A percentile compares a stretch with the other conserved stretches of the same genome.
Evolutionary conservation across 2,888 invertebrate genomes (phyloP).

Genomic region (Rhaphigaster nebulosa): DNA sequence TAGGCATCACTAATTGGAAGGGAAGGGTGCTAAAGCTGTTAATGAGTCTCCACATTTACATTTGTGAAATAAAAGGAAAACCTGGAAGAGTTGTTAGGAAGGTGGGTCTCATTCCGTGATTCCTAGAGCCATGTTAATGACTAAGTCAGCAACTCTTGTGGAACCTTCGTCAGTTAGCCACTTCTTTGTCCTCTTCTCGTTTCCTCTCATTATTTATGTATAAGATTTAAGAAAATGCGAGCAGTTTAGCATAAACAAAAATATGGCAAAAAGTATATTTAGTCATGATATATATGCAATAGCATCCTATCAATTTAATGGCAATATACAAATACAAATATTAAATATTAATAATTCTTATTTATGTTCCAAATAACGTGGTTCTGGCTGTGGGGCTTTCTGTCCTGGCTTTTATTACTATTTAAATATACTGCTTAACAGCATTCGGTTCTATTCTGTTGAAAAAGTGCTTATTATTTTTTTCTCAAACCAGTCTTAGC

Average conservation of each 20-base stretch:
- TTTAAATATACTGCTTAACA: no score
- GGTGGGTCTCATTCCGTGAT: neutral
- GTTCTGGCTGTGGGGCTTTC: no score
- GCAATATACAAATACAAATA: no score
- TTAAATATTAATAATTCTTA: no score
- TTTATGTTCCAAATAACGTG: no score
- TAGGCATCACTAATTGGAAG: neutral
- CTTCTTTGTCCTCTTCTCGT: neutral
- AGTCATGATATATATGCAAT: no score
- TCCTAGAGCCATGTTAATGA: neutral
- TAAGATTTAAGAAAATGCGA: neutral
- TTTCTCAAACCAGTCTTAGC: no score
- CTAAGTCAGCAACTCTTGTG: neutral
- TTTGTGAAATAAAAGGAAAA: constrained; percentile 40
- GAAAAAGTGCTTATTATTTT: no score
- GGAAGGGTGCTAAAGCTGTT: constrained; percentile 7
- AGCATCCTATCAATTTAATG: no score
- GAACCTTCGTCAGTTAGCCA: neutral
- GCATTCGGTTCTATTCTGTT: no score
- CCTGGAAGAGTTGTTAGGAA: neutral
- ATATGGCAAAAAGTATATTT: neutral
- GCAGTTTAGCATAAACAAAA: constrained; percentile 7
- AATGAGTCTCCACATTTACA: constrained; percentile 38
- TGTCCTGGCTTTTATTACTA: no score
- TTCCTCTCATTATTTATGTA: neutral